Conservation (phyloP, 2,888 invertebrate species). For the Elysia crispata region DNA sequence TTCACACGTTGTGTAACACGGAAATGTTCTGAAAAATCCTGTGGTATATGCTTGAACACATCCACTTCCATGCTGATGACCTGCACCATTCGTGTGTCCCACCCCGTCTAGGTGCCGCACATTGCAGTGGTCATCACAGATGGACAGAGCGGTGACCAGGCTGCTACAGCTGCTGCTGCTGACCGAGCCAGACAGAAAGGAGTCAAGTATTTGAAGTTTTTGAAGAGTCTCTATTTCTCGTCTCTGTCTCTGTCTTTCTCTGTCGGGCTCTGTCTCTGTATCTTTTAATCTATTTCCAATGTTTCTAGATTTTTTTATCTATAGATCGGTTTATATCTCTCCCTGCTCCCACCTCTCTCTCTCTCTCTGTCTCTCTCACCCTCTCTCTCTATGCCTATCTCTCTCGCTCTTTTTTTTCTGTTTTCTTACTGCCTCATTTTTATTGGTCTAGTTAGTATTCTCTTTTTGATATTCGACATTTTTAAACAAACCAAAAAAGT, state of each 20-base stretch:
- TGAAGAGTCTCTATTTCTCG: not conserved
- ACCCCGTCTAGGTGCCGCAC: constrained; percentile 59
- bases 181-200: constrained; percentile 57
- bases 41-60: too few species aligned
- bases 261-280: not conserved
- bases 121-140: constrained; percentile 67
- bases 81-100: too few species aligned
- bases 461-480: too few species aligned
- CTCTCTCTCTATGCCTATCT: not conserved
- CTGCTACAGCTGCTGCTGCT: constrained; percentile 57
- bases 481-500: too few species aligned
- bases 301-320: constrained; percentile 9
- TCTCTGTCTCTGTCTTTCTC: not conserved
- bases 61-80: too few species aligned
- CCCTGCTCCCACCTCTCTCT: constrained; percentile 21
- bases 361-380: constrained; percentile 23
- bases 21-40: too few species aligned
- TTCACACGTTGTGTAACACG: too few species aligned
- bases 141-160: constrained; percentile 58
- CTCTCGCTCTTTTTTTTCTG: not conserved
- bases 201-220: constrained; percentile 33
- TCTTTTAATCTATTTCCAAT: not conserved
- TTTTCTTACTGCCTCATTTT: not conserved
- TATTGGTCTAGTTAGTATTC: too few species aligned
- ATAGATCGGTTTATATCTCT: constrained; percentile 16